Conservation (phyloP, 2,113 vertebrate genomes). For the Misgurnus anguillicaudatus region DNA sequence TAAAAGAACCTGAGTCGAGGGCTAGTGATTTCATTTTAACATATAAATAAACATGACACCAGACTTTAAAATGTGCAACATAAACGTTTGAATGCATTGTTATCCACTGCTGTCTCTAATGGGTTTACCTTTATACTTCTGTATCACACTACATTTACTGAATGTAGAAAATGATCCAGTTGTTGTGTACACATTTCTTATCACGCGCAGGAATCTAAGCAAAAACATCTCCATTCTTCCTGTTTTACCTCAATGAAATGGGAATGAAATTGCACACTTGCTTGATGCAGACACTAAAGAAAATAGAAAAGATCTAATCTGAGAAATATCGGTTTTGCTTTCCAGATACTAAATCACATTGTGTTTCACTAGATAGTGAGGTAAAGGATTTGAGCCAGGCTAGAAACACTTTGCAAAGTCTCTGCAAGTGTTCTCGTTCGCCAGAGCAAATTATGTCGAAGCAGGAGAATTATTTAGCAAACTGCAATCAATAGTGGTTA, state of each 20-base stretch:
- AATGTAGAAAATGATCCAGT: slow-evolving; percentile 74
- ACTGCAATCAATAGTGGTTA: slow-evolving; percentile 40
- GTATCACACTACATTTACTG: slow-evolving; percentile 55
- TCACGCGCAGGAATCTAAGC: slow-evolving; percentile 69
- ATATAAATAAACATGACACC: slow-evolving; percentile 20
- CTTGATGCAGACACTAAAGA: slow-evolving; percentile 67
- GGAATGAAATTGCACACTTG: slow-evolving; percentile 54
- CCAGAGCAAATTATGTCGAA: slow-evolving; percentile 29
- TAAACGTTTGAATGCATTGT: slow-evolving; percentile 52
- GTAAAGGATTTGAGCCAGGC: slow-evolving; percentile 42
- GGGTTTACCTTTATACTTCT: slow-evolving; percentile 57
- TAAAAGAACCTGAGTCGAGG: slow-evolving; percentile 26
- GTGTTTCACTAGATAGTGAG: slow-evolving; percentile 52
- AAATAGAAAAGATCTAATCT: slow-evolving; percentile 52
- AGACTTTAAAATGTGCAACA: background rate
- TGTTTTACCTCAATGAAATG: slow-evolving; percentile 72
- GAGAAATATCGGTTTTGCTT: slow-evolving; percentile 59
- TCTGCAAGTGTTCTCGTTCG: slow-evolving; percentile 36
- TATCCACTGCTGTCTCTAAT: too few species aligned
- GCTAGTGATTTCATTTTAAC: slow-evolving; percentile 7
- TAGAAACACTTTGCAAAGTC: slow-evolving; percentile 31
- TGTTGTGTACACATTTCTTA: slow-evolving; percentile 75
- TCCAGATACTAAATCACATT: slow-evolving; percentile 49
- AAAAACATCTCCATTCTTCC: slow-evolving; percentile 67
- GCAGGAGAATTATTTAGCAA: slow-evolving; percentile 48